Conservation (phyloP, 1,140 invertebrate genomes). For the Halyomorpha halys region DNA sequence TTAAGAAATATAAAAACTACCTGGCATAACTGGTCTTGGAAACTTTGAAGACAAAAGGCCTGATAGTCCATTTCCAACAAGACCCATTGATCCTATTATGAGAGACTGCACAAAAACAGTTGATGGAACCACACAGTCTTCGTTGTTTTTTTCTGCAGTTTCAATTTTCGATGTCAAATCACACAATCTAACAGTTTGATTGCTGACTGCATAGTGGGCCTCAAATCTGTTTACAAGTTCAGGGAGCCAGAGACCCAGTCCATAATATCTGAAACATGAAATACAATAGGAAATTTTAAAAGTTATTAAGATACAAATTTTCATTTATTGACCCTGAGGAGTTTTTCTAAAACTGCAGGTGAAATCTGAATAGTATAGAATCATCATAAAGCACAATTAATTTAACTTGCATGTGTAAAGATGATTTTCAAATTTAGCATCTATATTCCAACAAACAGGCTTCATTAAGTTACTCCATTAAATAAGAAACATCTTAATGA, state of each 20-base stretch:
- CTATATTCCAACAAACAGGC: no score
- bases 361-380: no score
- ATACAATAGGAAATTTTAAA: no score
- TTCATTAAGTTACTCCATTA: no score
- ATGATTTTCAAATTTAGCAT: no score
- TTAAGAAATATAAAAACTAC: no score
- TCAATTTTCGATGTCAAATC: conserved; percentile 36
- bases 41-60: not conserved
- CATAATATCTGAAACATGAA: conserved; percentile 49
- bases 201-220: conserved; percentile 38
- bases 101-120: not conserved
- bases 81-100: not conserved
- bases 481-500: no score
- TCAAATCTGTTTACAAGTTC: conserved; percentile 51
- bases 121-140: not conserved
- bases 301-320: no score
- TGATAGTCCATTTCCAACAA: conserved; percentile 3
- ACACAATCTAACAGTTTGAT: conserved; percentile 40
- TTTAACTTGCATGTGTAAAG: no score
- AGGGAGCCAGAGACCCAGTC: conserved; percentile 57
- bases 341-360: no score
- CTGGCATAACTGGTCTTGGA: not conserved
- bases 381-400: no score
- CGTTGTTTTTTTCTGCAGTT: not conserved
- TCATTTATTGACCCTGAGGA: no score